Base-by-base conservation (phyloP, 35 echinoderm and acorn worm genomes). In the Eucidaris tribuloides region DNA sequence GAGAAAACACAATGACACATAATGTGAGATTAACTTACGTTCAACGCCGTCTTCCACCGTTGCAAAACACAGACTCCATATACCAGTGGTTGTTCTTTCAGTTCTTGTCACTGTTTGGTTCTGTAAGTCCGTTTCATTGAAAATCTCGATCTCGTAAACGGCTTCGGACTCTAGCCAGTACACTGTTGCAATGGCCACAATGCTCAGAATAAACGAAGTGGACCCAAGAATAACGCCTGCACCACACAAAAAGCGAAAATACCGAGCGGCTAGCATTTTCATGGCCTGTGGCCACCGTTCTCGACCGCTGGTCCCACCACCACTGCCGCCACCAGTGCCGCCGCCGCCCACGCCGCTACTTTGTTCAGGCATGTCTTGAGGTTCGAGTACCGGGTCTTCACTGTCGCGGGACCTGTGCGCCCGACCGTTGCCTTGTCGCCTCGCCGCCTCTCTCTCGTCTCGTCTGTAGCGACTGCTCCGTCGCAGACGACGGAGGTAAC, bases 111-210 rank as follows among this genome's bases (percentile, higher is more conserved):
- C 37, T 20, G 34, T 74, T 35, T n/a, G 24, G 34, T 74, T 74
- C 20, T 20, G 35, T 23, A 33, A 33, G 7, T 44, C 27, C 20
- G 68, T 74, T 25, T 44, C 68, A 44, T 74, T 74, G 13, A 20
- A 31, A 22, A 42, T 44, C 37, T 43, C 68, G 14, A 25, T 74
- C 37, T 44, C 22, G 30, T 74, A 74, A 22, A 74, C 3, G 35
- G 25, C 22, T 44, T 84, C 60, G 28, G 82, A 7, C 59, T 68
- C 41, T 44, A 84, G 40, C 82, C 82, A 84, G 19, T 63, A 57
- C 18, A 45, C 82, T 27, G 82, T 84, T 63, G 59, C 59, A n/a
- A 84, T 84, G 63, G 82, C 82, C 9, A 84, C 37, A 32, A 66
- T 32, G 39, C 82, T 65, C 7, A 84, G 82, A 50, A 84, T 65